Conservation (phyloP, 2,113 vertebrate species). For the Ammodytes marinus region DNA sequence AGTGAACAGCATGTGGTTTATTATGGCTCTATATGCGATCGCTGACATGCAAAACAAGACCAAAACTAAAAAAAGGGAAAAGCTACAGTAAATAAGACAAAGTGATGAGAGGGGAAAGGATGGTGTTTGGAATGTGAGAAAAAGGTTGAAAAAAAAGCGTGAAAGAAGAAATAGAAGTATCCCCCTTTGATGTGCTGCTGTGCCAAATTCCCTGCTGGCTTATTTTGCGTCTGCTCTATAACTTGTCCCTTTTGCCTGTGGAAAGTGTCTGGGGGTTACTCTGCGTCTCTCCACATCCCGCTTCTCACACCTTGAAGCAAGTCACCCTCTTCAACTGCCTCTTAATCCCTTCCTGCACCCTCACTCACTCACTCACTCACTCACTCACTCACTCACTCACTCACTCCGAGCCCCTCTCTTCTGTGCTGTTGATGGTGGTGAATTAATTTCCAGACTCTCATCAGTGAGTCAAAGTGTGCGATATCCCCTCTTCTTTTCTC, state of each 20-base stretch:
- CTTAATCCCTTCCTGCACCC: slow-evolving; percentile 43
- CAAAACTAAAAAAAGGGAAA: background rate
- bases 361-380: too few relatives aligned
- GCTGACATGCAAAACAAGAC: slow-evolving; percentile 65
- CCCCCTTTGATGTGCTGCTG: slow-evolving; percentile 43
- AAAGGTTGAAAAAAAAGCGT: slow-evolving; percentile 29
- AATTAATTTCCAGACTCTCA: slow-evolving; percentile 76
- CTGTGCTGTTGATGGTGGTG: slow-evolving; percentile 49
- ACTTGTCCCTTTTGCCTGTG: slow-evolving; percentile 64
- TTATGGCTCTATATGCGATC: slow-evolving; percentile 55
- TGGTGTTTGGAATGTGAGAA: slow-evolving; percentile 28
- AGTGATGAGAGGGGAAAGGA: slow-evolving; percentile 14
- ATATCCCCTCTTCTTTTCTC: slow-evolving; percentile 44
- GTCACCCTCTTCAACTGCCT: slow-evolving; percentile 53
- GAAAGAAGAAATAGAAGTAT: slow-evolving; percentile 41
- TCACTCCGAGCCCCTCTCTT: slow-evolving; percentile 46
- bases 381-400: too few relatives aligned
- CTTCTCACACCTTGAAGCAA: slow-evolving; percentile 41
- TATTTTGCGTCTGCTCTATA: slow-evolving; percentile 47
- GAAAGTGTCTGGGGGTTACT: slow-evolving; percentile 65
- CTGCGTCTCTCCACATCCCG: slow-evolving; percentile 16
- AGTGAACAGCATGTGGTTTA: slow-evolving; percentile 43
- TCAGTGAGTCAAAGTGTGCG: slow-evolving; percentile 70
- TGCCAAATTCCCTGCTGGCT: slow-evolving; percentile 12
- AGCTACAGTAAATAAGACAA: background rate